A percentile compares a stretch with the other conserved stretches of the same genome.
Evolutionary conservation across 92 coral and sea anemone species (phyloP).

Genomic region (Anthopleura xanthogrammica): DNA sequence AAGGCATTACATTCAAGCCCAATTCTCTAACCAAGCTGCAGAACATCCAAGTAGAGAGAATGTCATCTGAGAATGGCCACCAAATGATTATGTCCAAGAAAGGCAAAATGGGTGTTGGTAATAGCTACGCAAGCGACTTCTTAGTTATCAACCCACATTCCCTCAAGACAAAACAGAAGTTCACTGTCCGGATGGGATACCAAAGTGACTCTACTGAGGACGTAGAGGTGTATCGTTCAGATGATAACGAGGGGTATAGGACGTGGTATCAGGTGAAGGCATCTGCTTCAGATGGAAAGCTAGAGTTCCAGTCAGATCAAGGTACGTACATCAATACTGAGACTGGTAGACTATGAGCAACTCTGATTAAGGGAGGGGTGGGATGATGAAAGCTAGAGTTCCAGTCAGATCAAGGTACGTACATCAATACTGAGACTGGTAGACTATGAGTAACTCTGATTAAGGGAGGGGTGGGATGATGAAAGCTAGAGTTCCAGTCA

Average conservation of each 20-base stretch:
- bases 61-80: conserved; percentile 80
- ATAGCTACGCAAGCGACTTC: conserved; percentile 87
- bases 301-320: conserved; percentile 51
- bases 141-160: conserved; percentile 78
- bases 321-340: conserved; percentile 38
- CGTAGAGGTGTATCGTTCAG: conserved; percentile 75
- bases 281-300: conserved; percentile 30
- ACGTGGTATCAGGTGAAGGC: conserved; percentile 87
- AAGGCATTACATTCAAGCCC: conserved; percentile 71
- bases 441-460: too few species aligned
- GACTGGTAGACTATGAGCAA: too few species aligned
- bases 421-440: too few species aligned
- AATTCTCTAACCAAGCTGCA: conserved; percentile 59
- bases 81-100: conserved; percentile 67
- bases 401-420: too few species aligned
- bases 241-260: conserved; percentile 50
- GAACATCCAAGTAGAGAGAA: conserved; percentile 63
- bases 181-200: conserved; percentile 54
- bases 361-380: too few species aligned
- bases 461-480: too few species aligned
- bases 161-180: conserved; percentile 57
- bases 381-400: too few species aligned
- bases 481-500: too few species aligned
- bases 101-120: conserved; percentile 89
- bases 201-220: conserved; percentile 64